Base-by-base conservation (phyloP, 2,113 vertebrate species). In the Piprites chloris region DNA sequence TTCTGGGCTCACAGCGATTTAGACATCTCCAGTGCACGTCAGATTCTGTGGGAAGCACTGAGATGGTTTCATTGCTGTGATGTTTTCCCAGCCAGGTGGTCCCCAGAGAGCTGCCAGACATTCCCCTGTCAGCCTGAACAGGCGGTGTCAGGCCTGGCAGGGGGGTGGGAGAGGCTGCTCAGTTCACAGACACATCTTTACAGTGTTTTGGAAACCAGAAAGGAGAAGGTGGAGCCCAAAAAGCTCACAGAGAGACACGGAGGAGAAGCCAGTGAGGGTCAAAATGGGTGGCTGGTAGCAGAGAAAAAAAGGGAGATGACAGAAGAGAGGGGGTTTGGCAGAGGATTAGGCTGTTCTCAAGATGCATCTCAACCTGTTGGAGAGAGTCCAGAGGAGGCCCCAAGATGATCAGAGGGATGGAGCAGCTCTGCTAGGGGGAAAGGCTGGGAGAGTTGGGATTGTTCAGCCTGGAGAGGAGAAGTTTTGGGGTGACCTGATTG, bases 401-500 rank as follows among this genome's bases (percentile, higher is more conserved):
- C 69, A 41, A 39, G 69, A 14, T 26, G 69, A 24, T 0, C 78
- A 61, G 53, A 68, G 87, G 39, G 62, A 26, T 59, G 61, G 68
- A 89, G 61, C 77, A 81, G 59, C 77, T 81, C 52, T 74, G 68
- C 69, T 68, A 46, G 14, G 49, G 56, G n/a, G 49, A 26, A 63
- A 41, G 35, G 49, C 20, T 79, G 85, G 33, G 21, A 73, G 22
- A 66, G 44, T 0, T 81, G 68, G 52, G 44, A 26, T 39, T 75
- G 39, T 5, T 67, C 62, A 61, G 30, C 52, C 44, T 59, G 61
- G 24, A 52, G 27, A 18, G 2, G 24, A 46, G 27, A 30, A 73
- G 35, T 9, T 28, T 2, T 32, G 26, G 33, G 12, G 6, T 59
- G 52, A 2, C 1, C 37, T 16, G 2, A 52, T 0, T 20, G 18